These are phyloP conservation scores for Percina caprodes DNA, from an alignment of 2,113 vertebrate genomes.

Conservation along the genomic window DNA sequence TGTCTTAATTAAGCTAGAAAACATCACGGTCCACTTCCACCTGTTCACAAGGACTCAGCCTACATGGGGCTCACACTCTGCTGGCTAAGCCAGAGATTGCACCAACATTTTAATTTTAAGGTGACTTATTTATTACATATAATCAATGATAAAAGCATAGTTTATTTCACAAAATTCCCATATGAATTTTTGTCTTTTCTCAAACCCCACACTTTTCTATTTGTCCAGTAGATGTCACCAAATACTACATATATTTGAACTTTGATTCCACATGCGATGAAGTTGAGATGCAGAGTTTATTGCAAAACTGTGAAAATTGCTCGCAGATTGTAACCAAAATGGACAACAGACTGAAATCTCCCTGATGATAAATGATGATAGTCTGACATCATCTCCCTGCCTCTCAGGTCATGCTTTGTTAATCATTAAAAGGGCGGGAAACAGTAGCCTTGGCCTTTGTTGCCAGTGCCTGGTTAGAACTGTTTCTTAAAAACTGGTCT, in stretches of 20 bases:
- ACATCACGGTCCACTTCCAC: background rate
- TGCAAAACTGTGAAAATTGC: background rate
- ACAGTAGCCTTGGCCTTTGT: background rate
- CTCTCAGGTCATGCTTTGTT: background rate
- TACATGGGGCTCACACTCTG: too few relatives aligned
- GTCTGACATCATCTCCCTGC: background rate
- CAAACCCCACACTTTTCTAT: background rate
- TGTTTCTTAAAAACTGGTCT: background rate
- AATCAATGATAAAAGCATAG: background rate
- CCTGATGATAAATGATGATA: too few relatives aligned
- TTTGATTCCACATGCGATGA: background rate
- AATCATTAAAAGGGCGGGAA: background rate
- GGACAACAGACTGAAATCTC: background rate
- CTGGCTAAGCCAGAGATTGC: too few relatives aligned
- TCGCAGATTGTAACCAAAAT: background rate
- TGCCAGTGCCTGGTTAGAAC: background rate
- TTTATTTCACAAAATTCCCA: background rate
- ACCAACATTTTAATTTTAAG: background rate
- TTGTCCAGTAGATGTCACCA: constrained; percentile 58
- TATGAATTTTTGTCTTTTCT: background rate
- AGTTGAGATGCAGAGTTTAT: background rate
- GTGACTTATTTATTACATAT: background rate
- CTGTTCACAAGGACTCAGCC: too few relatives aligned
- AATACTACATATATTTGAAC: background rate
- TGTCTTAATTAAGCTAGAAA: background rate